Conservation (phyloP, 2,797 vertebrate species). For the Amblyopsis hoosieri region DNA sequence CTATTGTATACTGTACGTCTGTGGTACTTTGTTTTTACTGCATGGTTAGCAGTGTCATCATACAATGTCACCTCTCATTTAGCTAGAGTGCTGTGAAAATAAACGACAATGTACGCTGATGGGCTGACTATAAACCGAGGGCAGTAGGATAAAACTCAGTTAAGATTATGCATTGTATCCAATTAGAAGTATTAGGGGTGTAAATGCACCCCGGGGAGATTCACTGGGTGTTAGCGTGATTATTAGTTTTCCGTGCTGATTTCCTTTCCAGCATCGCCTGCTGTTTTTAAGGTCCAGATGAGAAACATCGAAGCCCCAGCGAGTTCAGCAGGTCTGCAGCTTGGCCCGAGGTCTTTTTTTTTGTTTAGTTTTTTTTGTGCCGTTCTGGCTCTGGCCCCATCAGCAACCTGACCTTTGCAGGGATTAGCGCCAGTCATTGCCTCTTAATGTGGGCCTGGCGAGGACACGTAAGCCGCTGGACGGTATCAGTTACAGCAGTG, state of each 20-base stretch:
- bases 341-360: constrained; percentile 2
- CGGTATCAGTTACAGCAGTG: constrained; percentile 8
- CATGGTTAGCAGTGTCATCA: not conserved
- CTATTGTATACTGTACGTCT: too few relatives aligned
- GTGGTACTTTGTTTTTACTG: not conserved
- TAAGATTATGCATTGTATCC: too few relatives aligned
- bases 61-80: not conserved
- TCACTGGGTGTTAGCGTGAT: not conserved
- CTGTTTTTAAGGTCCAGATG: too few relatives aligned
- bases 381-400: not conserved
- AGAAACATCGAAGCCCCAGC: too few relatives aligned
- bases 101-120: not conserved
- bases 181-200: not conserved
- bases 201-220: not conserved
- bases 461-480: constrained; percentile 19
- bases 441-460: constrained; percentile 2
- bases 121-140: not conserved
- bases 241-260: not conserved
- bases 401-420: constrained; percentile 22
- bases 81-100: not conserved
- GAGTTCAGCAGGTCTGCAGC: not conserved
- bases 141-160: not conserved
- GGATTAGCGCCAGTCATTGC: constrained; percentile 16
- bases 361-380: not conserved
- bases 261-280: not conserved